These are phyloP conservation scores for Laticauda laticaudata DNA, from an alignment of 2,113 vertebrate species.

Conservation along the genomic window DNA sequence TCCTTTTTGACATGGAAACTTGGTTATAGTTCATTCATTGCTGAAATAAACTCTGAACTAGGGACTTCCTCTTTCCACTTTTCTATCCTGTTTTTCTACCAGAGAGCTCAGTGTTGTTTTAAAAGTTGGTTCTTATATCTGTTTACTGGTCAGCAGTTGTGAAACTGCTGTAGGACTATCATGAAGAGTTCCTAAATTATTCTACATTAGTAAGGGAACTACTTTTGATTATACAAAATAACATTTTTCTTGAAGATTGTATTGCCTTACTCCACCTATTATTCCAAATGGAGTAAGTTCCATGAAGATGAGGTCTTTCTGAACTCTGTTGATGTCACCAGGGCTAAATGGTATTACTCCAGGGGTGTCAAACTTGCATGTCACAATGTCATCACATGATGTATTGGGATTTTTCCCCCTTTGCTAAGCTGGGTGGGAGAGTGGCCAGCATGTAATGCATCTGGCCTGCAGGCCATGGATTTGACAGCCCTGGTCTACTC, in stretches of 20 bases:
- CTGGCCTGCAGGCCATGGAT: too few species aligned
- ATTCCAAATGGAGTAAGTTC: not conserved
- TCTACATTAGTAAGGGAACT: not conserved
- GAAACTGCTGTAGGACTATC: not conserved
- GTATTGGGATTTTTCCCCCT: too few species aligned
- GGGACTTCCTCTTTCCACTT: not conserved
- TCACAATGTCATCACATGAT: too few species aligned
- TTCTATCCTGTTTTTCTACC: not conserved
- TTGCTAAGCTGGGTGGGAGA: too few species aligned
- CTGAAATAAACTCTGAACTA: not conserved
- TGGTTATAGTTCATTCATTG: not conserved
- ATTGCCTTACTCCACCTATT: not conserved
- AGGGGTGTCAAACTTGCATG: too few species aligned
- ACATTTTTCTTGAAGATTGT: not conserved
- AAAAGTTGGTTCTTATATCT: not conserved
- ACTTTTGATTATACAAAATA: not conserved
- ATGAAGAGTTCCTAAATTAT: not conserved
- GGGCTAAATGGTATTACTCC: not conserved
- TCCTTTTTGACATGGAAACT: not conserved
- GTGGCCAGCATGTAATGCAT: too few species aligned
- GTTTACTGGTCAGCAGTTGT: not conserved
- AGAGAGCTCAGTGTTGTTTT: not conserved
- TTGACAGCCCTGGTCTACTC: not conserved
- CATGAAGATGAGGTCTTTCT: not conserved
- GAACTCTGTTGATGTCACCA: not conserved